A percentile compares a stretch with the other conserved stretches of the same genome.
Evolutionary conservation across 2,113 vertebrate genomes (phyloP).

Genomic region (Cercopithecus mona): DNA sequence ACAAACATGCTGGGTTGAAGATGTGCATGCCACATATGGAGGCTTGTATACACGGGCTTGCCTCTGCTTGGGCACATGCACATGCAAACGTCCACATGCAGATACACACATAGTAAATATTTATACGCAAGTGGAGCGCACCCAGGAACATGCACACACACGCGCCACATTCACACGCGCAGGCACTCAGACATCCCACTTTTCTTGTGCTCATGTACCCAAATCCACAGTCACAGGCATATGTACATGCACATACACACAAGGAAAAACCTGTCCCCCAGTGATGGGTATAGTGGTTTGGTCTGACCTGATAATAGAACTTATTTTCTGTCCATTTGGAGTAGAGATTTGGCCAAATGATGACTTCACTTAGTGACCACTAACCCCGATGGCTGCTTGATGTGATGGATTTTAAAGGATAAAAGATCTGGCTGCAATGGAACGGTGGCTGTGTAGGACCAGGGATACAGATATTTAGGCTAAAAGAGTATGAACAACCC

Average conservation of each 20-base stretch:
- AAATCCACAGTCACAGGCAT: background rate
- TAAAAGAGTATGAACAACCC: background rate
- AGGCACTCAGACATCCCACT: too few relatives aligned
- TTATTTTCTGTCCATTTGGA: background rate
- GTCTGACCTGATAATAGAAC: background rate
- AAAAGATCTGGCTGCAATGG: too few relatives aligned
- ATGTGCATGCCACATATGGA: background rate
- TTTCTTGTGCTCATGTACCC: background rate
- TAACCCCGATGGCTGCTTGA: background rate
- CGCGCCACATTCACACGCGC: background rate
- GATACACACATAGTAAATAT: background rate
- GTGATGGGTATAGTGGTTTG: background rate
- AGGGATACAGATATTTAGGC: background rate
- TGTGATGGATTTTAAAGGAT: background rate
- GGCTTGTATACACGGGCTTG: fast-evolving
- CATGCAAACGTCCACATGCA: background rate
- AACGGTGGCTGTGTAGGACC: fast-evolving
- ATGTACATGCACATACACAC: background rate
- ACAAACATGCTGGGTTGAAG: background rate
- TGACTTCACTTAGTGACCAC: background rate
- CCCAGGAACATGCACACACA: background rate
- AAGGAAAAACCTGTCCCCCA: background rate
- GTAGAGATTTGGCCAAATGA: background rate
- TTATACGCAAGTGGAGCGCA: background rate
- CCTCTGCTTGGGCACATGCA: background rate